Evolutionary conservation across 2,888 invertebrate species (phyloP), one percentile per base, ranked within the genome.

Genomic region (Lycaena phlaeas): DNA sequence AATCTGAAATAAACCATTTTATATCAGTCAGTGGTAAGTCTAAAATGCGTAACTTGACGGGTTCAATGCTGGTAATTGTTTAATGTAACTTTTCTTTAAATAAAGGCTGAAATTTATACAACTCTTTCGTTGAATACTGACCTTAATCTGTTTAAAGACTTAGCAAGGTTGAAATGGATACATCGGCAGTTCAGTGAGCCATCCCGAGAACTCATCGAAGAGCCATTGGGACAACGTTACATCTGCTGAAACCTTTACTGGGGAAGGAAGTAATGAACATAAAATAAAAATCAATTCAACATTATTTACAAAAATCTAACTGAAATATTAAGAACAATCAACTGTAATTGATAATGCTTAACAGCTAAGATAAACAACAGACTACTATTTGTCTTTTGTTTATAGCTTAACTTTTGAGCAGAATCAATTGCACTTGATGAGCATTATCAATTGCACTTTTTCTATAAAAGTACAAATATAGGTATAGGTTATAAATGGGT

Each of bases 21-120:
- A 59, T 56, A 44, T 50, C 31, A 30, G 10, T 25, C 31, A 52
- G 66, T 75, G 84, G 84, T 84, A 84, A 84, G 84, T 84, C 78
- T 66, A 76, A 77, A 74, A 77, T 76, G 77, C 73, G 76, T 75
- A 78, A 72, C 59, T 65, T 69, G 64, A 68, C 61, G 68, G 77
- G 77, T 72, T 64, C 54, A 64, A 58, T 66, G 62, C 65, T 62
- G 45, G 41, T 50, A 43, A 46, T 44, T 63, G 56, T 61, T 54
- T 57, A 53, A 61, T 77, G 77, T 77, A 76, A 75, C 68, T 62
- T 72, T 72, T 63, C 72, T 68, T 54, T 64, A 67, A 84, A 84
- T 84, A 84, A 84, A 84, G 67, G 71, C 64, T 79, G 66, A 61
- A 66, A 64, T 66, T 53, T 47, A 60, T 52, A 60, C 57, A 56